These are phyloP conservation scores for Podotricha telesiphe DNA, from an alignment of 2,888 invertebrate genomes.

Conservation along the genomic window DNA sequence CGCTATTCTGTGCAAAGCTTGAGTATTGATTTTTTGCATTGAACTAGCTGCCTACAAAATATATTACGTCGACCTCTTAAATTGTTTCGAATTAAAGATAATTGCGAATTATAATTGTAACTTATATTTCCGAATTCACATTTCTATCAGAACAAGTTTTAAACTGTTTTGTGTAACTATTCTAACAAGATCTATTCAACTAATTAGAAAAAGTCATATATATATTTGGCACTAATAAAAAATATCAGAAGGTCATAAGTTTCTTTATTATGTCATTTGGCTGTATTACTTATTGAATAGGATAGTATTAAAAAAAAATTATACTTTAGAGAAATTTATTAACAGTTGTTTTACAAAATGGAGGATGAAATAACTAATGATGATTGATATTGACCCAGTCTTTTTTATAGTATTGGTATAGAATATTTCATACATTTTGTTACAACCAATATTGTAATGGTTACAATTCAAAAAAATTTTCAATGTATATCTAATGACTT, in stretches of 20 bases:
- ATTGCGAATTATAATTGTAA: neutral
- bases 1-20: conserved; percentile 38
- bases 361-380: conserved; percentile 4
- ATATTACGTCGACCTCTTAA: conserved; percentile 39
- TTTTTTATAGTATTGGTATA: neutral
- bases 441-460: neutral
- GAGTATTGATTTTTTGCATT: conserved; percentile 76
- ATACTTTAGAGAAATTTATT: neutral
- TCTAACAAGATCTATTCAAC: neutral
- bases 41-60: conserved; percentile 58
- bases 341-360: conserved; percentile 8
- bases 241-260: conserved; percentile 45
- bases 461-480: no score
- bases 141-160: neutral
- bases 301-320: neutral
- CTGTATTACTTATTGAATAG: neutral
- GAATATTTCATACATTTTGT: neutral
- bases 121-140: neutral
- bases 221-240: conserved; percentile 32
- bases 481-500: no score
- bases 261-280: conserved; percentile 7
- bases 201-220: neutral
- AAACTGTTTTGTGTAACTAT: neutral
- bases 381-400: conserved; percentile 9
- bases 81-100: conserved; percentile 2